Evolutionary conservation across 2,888 invertebrate genomes (phyloP).

Genomic region (Idaea aversata): DNA sequence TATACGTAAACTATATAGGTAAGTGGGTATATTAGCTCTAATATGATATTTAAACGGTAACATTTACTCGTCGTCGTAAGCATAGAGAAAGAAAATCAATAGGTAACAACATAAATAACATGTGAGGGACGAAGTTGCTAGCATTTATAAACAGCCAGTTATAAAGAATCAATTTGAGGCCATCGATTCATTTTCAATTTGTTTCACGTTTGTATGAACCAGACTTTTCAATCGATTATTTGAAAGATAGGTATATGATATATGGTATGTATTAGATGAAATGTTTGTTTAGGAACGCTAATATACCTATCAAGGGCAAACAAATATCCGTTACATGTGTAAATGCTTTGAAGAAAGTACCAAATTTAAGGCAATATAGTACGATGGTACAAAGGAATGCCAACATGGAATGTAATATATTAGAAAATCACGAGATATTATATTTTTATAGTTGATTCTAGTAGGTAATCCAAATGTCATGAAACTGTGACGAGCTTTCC

Average conservation of each 20-base stretch:
- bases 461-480: slow-evolving; percentile 29
- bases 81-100: slow-evolving; percentile 20
- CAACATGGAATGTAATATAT: not conserved
- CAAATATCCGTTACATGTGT: slow-evolving; percentile 11
- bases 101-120: slow-evolving; percentile 15
- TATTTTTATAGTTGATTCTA: slow-evolving; percentile 18
- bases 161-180: slow-evolving; percentile 20
- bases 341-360: not conserved
- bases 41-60: not conserved
- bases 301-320: slow-evolving; percentile 9
- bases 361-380: not conserved
- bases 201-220: slow-evolving; percentile 19
- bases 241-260: not conserved
- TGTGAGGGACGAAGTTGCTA: slow-evolving; percentile 18
- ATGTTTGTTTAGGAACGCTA: slow-evolving; percentile 15
- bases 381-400: not conserved
- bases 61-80: slow-evolving; percentile 8
- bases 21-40: not conserved
- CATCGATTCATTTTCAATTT: slow-evolving; percentile 22
- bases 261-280: slow-evolving; percentile 2
- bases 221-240: slow-evolving; percentile 17
- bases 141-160: slow-evolving; percentile 15
- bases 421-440: not conserved
- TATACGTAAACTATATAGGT: not conserved
- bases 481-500: slow-evolving; percentile 36